Evolutionary conservation across 2,797 vertebrate species (phyloP).

Genomic region (Galagoides demidoff): DNA sequence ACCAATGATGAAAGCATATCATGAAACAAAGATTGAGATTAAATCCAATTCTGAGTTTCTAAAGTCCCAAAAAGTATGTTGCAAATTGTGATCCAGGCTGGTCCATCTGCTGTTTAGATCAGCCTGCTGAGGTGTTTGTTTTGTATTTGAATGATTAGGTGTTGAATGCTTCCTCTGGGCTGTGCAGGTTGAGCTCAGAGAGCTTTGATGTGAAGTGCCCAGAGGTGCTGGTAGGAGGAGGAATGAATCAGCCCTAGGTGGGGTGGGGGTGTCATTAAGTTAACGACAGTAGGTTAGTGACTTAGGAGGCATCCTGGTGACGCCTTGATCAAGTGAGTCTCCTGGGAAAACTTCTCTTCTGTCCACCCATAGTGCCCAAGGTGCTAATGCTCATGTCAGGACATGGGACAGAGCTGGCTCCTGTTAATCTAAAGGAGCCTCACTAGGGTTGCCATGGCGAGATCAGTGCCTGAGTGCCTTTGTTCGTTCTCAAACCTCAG

Average conservation of each 20-base stretch:
- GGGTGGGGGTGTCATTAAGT: not conserved
- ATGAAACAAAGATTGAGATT: not conserved
- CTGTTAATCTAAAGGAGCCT: not conserved
- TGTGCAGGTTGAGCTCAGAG: not conserved
- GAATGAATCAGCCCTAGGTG: not conserved
- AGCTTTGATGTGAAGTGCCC: not conserved
- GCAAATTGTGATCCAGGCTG: not conserved
- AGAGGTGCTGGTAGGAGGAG: not conserved
- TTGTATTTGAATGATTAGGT: not conserved
- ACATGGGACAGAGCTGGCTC: not conserved
- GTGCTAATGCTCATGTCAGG: not conserved
- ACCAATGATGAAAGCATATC: not conserved
- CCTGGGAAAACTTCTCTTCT: not conserved
- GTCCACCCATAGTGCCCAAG: not conserved
- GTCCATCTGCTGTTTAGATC: not conserved
- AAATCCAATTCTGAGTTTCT: not conserved
- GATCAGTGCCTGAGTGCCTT: not conserved
- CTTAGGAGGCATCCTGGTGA: not conserved
- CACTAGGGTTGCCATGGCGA: not conserved
- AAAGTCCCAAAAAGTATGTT: not conserved
- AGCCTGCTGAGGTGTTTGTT: not conserved
- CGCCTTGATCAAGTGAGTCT: not conserved
- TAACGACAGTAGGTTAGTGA: not conserved
- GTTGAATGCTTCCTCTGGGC: not conserved
- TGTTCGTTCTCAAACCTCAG: not conserved